Conservation (phyloP, 1,140 invertebrate genomes). For the Papilio dardanus region DNA sequence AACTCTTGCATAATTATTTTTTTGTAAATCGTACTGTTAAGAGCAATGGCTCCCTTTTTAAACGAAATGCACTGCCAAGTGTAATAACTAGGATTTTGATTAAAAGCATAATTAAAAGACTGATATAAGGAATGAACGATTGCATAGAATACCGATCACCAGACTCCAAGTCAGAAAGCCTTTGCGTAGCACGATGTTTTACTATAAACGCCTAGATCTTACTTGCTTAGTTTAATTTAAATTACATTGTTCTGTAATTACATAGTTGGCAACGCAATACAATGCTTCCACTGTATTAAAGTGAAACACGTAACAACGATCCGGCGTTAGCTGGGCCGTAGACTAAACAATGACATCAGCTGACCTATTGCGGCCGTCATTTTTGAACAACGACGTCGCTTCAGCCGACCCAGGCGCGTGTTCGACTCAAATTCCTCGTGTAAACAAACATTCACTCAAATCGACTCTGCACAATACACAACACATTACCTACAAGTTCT, state of each 20-base stretch:
- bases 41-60: no score
- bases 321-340: conserved; percentile 56
- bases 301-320: conserved; percentile 61
- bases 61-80: background rate
- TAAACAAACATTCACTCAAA: conserved; percentile 42
- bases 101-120: background rate
- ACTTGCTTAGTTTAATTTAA: conserved; percentile 4
- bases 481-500: conserved; percentile 5
- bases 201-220: no score
- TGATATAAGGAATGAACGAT: background rate
- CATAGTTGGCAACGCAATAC: conserved; percentile 23
- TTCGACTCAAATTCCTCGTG: conserved; percentile 46
- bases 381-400: conserved; percentile 64
- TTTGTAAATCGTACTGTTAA: no score
- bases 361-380: conserved; percentile 55
- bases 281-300: conserved; percentile 43
- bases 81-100: no score
- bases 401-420: conserved; percentile 36
- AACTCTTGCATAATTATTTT: background rate
- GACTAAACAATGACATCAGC: conserved; percentile 82
- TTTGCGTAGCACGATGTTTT: no score
- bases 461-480: background rate
- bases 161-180: no score
- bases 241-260: background rate
- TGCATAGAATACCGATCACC: no score